A percentile compares a stretch with the other conserved stretches of the same genome.
These are phyloP conservation scores for Fissipunctia ypsillon DNA, from an alignment of 2,888 invertebrate species.

Conservation along the genomic window DNA sequence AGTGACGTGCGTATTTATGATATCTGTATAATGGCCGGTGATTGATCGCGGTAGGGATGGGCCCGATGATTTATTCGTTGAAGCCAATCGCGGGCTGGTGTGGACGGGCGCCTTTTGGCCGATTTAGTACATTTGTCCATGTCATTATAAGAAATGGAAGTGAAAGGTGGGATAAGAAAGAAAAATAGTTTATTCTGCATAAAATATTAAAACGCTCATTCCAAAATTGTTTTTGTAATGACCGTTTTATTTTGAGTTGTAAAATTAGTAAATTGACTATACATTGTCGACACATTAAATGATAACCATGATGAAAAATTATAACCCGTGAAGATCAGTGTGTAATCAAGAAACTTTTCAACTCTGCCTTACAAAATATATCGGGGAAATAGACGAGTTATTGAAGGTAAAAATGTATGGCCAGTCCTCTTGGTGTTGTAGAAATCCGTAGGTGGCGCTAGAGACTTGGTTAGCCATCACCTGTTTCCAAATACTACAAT, in stretches of 20 bases:
- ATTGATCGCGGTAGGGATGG: conserved; percentile 67
- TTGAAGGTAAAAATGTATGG: too few species aligned
- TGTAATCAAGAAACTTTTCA: background rate
- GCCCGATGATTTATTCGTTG: conserved; percentile 71
- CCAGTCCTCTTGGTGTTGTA: background rate
- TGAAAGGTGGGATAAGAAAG: background rate
- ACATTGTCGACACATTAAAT: too few species aligned
- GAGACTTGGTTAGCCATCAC: background rate
- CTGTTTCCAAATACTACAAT: background rate
- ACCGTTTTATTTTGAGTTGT: too few species aligned
- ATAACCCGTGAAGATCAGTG: too few species aligned
- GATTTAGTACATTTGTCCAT: too few species aligned
- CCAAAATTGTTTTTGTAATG: too few species aligned
- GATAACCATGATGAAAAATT: too few species aligned
- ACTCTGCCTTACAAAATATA: background rate
- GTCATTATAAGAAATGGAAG: background rate
- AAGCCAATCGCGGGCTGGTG: conserved; percentile 59
- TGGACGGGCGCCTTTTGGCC: conserved; percentile 57
- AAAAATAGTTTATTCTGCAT: too few species aligned
- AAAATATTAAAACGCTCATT: too few species aligned
- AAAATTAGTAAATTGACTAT: too few species aligned
- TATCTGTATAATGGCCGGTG: conserved; percentile 69
- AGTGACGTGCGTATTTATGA: conserved; percentile 71
- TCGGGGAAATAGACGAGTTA: background rate
- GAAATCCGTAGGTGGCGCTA: background rate